phyloP scores from a whole-genome alignment of 2,113 vertebrate genomes.

The Phalacrocorax aristotelis region DNA sequence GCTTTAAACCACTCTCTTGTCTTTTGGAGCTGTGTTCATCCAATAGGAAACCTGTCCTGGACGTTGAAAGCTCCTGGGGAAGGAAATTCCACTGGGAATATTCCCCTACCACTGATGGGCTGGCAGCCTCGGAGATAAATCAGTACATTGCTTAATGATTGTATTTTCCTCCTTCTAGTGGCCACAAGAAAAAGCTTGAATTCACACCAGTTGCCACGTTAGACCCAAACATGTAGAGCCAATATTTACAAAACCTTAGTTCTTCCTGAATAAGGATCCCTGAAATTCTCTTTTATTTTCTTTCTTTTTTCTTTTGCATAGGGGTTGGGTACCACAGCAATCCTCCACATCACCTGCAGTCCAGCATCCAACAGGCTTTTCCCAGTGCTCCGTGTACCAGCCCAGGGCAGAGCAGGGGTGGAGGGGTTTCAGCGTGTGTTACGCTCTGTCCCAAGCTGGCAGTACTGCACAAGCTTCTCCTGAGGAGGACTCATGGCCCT shows the following conservation, averaged over 20 bases:
- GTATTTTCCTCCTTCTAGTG: neutral
- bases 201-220: neutral
- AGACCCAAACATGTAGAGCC: neutral
- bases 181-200: neutral
- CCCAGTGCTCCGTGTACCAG: neutral
- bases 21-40: neutral
- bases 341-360: neutral
- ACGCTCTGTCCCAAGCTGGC: neutral
- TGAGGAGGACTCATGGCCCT: rapidly evolving
- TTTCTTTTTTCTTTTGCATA: neutral
- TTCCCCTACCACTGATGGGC: neutral
- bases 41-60: neutral
- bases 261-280: neutral
- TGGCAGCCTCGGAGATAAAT: neutral
- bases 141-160: neutral
- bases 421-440: neutral
- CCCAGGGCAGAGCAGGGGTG: neutral
- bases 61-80: neutral
- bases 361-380: neutral
- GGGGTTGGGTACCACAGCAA: neutral
- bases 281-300: neutral
- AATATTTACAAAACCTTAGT: neutral
- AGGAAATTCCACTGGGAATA: neutral
- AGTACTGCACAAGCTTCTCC: neutral
- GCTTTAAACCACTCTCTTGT: neutral